phyloP scores from a whole-genome alignment of 2,797 vertebrate genomes.

The Steatocranus sp. region DNA sequence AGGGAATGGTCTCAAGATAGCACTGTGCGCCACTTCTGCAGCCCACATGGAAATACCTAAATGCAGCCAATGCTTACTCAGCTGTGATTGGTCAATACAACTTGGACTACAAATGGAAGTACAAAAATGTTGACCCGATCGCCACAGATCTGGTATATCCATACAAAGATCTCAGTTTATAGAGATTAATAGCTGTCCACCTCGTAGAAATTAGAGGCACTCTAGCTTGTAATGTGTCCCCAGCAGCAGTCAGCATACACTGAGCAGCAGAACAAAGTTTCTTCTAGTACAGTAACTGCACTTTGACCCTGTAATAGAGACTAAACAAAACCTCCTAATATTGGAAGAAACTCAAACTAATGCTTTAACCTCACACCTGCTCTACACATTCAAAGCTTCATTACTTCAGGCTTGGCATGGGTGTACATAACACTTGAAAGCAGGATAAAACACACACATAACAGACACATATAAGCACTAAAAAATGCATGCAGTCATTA shows the following conservation, averaged over 20 bases:
- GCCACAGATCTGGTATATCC: neutral
- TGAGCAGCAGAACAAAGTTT: neutral
- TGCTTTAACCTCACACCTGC: neutral
- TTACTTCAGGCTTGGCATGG: neutral
- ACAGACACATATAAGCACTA: neutral
- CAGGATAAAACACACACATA: neutral
- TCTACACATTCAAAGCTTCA: neutral
- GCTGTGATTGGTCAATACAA: neutral
- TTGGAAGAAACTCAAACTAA: conserved; percentile 9
- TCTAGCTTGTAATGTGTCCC: neutral
- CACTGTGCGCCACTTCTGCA: neutral
- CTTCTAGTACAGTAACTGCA: neutral
- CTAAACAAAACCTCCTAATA: neutral
- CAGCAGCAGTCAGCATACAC: neutral
- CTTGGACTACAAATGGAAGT: neutral
- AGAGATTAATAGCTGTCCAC: neutral
- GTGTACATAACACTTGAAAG: neutral
- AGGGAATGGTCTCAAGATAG: neutral
- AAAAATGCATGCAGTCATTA: conserved; percentile 31
- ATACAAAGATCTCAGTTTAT: neutral
- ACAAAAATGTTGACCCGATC: neutral
- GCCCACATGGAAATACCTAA: neutral
- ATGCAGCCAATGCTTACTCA: neutral
- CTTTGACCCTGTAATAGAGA: neutral
- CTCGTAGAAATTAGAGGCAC: neutral